Evolutionary conservation across 2,888 invertebrate species (phyloP).

Genomic region (Drosophila planitibia): DNA sequence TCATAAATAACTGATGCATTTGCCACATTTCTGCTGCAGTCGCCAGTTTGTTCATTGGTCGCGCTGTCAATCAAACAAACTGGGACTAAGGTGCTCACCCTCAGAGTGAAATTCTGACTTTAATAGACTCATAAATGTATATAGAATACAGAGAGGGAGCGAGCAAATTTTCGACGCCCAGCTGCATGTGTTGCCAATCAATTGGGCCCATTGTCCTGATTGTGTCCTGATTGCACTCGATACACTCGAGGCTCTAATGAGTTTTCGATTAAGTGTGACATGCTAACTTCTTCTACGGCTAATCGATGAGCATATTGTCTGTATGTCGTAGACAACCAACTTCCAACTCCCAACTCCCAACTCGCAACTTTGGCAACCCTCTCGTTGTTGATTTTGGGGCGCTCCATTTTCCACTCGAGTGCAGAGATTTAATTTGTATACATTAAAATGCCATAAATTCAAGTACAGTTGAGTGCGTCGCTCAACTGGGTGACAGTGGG

Average conservation of each 20-base stretch:
- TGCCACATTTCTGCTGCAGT: slow-evolving; percentile 21
- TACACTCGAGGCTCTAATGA: slow-evolving; percentile 56
- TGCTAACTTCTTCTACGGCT: slow-evolving; percentile 22
- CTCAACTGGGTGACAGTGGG: slow-evolving; percentile 6
- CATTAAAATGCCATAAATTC: slow-evolving; percentile 76
- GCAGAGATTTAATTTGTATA: slow-evolving; percentile 69
- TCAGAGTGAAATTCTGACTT: slow-evolving; percentile 30
- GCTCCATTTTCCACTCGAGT: slow-evolving; percentile 60
- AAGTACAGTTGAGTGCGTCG: slow-evolving; percentile 63
- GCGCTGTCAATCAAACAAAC: slow-evolving; percentile 68
- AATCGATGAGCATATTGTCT: slow-evolving; percentile 54
- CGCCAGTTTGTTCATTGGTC: slow-evolving; percentile 41
- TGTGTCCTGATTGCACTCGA: slow-evolving; percentile 43
- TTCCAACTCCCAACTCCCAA: not conserved
- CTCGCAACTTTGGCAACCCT: slow-evolving; percentile 24
- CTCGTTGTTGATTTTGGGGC: slow-evolving; percentile 1
- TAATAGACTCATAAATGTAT: slow-evolving; percentile 80
- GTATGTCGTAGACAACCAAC: not conserved
- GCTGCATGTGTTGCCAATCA: slow-evolving; percentile 71
- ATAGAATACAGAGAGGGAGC: not conserved
- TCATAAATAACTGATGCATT: slow-evolving; percentile 49
- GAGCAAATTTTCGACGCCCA: slow-evolving; percentile 61
- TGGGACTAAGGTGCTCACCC: slow-evolving; percentile 24
- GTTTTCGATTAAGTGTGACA: slow-evolving; percentile 79
- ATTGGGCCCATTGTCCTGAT: slow-evolving; percentile 48